phyloP scores from a whole-genome alignment of 64 coral and sea anemone genomes.

The Stichodactyla helianthus region DNA sequence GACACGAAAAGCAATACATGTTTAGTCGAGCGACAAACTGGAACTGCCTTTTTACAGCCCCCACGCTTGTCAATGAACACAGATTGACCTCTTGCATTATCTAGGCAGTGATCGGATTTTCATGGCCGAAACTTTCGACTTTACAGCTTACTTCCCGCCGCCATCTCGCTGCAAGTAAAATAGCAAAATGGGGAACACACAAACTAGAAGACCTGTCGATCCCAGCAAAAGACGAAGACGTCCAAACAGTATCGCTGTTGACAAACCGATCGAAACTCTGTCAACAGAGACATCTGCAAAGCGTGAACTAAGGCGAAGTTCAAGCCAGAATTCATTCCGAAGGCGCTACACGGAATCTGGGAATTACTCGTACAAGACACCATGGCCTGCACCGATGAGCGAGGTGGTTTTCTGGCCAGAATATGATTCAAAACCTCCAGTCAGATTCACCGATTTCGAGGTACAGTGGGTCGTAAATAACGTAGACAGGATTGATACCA shows the following conservation, averaged over 20 bases:
- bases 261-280: constrained; percentile 61
- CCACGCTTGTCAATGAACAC: not conserved
- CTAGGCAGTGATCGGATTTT: not conserved
- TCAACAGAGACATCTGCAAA: constrained; percentile 27
- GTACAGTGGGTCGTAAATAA: constrained; percentile 24
- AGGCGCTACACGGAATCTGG: constrained; percentile 73
- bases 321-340: constrained; percentile 68
- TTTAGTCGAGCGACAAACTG: constrained; percentile 9
- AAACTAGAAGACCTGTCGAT: constrained; percentile 36
- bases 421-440: constrained; percentile 79
- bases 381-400: constrained; percentile 77
- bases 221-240: constrained; percentile 31
- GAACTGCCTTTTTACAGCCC: not conserved
- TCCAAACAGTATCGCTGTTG: constrained; percentile 77
- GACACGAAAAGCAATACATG: not conserved
- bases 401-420: constrained; percentile 84
- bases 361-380: constrained; percentile 83
- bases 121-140: not conserved
- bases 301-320: constrained; percentile 38
- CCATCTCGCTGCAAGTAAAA: not conserved
- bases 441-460: constrained; percentile 90
- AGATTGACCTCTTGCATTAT: constrained; percentile 7
- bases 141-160: not conserved
- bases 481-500: not conserved
- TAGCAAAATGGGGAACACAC: constrained; percentile 72